Conservation (phyloP, 2,113 vertebrate species). For the Eleginops maclovinus region DNA sequence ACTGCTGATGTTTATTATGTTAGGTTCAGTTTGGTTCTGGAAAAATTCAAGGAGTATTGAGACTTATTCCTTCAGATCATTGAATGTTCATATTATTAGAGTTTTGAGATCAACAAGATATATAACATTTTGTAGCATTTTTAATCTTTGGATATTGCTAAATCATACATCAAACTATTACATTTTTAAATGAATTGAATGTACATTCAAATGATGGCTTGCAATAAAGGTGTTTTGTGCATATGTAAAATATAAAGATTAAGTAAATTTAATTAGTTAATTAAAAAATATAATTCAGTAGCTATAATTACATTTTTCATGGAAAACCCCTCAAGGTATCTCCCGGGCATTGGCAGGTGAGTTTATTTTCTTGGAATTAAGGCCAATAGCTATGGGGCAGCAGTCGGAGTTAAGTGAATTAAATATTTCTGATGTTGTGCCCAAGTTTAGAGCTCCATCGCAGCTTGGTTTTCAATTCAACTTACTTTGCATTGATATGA, state of each 20-base stretch:
- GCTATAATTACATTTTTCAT: slow-evolving; percentile 11
- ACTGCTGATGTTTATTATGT: slow-evolving; percentile 10
- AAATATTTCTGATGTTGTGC: slow-evolving; percentile 46
- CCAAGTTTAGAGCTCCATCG: slow-evolving; percentile 31
- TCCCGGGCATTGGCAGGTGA: slow-evolving; percentile 42
- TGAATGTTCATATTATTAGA: not conserved
- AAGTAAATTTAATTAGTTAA: slow-evolving; percentile 21
- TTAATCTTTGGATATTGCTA: not conserved
- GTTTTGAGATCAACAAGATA: not conserved
- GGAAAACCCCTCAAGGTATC: slow-evolving; percentile 48
- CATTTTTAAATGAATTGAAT: not conserved
- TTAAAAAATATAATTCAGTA: slow-evolving; percentile 40
- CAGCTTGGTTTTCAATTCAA: slow-evolving; percentile 25
- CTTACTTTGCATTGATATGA: slow-evolving; percentile 34
- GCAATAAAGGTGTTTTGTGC: not conserved
- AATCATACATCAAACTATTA: not conserved
- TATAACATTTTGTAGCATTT: not conserved
- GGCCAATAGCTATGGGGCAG: slow-evolving; percentile 33
- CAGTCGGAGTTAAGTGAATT: slow-evolving; percentile 39
- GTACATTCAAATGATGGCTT: not conserved
- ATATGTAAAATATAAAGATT: slow-evolving; percentile 1
- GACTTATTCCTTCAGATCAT: slow-evolving; percentile 8
- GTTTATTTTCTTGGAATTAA: slow-evolving; percentile 51
- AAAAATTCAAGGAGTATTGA: slow-evolving; percentile 3
- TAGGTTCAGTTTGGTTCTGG: slow-evolving; percentile 1